phyloP scores from a whole-genome alignment of 2,797 vertebrate genomes.

The Leuciscus waleckii region DNA sequence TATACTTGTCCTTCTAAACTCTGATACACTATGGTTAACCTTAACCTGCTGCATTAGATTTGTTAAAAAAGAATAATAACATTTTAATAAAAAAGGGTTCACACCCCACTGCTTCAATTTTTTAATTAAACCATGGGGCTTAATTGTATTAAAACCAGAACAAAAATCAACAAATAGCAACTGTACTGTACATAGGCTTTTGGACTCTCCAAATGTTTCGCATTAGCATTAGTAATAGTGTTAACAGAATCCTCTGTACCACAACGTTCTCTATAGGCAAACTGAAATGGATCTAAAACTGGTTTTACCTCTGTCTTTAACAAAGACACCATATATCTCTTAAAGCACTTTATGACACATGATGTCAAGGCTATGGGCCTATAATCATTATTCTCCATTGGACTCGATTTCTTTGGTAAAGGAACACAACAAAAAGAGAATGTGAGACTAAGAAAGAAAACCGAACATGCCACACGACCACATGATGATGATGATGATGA shows the following conservation, averaged over 20 bases:
- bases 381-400: background rate
- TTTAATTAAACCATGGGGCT: background rate
- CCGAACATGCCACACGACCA: background rate
- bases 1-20: background rate
- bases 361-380: background rate
- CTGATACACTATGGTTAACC: background rate
- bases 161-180: background rate
- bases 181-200: background rate
- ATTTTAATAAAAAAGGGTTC: background rate
- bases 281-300: background rate
- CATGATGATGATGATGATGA: background rate
- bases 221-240: background rate
- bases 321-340: background rate
- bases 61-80: background rate
- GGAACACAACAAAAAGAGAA: background rate
- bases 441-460: slow-evolving; percentile 1
- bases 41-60: background rate
- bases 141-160: background rate
- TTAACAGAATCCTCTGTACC: background rate
- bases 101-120: background rate
- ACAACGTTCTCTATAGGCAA: background rate
- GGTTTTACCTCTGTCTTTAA: background rate
- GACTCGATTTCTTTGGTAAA: background rate
- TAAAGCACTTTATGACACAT: background rate
- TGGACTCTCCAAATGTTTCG: background rate